phyloP scores from a whole-genome alignment of 2,888 invertebrate species.

The Abrostola tripartita region DNA sequence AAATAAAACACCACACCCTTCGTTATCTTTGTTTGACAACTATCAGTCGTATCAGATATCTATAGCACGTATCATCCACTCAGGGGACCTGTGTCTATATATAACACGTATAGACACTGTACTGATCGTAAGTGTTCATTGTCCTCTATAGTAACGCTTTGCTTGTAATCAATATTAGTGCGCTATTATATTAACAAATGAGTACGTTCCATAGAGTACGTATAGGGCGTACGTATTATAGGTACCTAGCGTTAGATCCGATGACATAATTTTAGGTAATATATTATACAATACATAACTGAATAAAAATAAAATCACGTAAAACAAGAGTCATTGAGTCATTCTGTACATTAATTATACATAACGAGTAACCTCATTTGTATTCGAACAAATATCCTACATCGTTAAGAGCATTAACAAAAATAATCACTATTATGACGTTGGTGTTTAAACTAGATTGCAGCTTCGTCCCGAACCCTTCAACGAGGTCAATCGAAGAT shows the following conservation, averaged over 20 bases:
- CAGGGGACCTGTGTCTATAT: conserved; percentile 32
- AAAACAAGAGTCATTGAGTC: not conserved
- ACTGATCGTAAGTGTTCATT: conserved; percentile 37
- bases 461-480: conserved; percentile 73
- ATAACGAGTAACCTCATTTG: too few relatives aligned
- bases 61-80: conserved; percentile 32
- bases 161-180: conserved; percentile 42
- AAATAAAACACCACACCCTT: conserved; percentile 27
- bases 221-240: conserved; percentile 2
- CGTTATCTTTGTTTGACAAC: conserved; percentile 45
- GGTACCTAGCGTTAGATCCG: not conserved
- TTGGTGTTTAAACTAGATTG: conserved; percentile 70
- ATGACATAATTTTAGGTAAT: not conserved
- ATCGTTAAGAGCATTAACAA: conserved; percentile 30
- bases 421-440: conserved; percentile 53
- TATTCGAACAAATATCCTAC: conserved; percentile 1
- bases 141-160: conserved; percentile 42
- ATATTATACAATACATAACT: not conserved
- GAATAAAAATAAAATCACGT: not conserved
- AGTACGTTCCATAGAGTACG: conserved; percentile 35
- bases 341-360: not conserved
- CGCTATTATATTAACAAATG: conserved; percentile 44
- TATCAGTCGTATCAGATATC: conserved; percentile 33
- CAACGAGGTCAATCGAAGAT: conserved; percentile 80
- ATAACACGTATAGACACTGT: conserved; percentile 30